These are phyloP conservation scores for Bombus terrestris DNA, from an alignment of 1,140 invertebrate genomes.

Conservation along the genomic window DNA sequence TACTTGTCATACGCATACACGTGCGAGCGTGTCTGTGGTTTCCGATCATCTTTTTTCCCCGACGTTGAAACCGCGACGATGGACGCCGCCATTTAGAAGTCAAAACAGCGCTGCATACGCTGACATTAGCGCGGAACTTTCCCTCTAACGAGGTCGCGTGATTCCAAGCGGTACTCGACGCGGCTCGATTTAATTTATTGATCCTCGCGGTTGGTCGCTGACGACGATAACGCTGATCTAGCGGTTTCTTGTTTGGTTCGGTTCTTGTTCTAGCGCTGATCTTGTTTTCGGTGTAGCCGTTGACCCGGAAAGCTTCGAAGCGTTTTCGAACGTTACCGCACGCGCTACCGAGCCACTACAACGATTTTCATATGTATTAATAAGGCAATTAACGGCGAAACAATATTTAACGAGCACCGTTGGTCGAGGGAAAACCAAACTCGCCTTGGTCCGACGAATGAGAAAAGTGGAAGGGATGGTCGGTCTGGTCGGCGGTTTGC, in stretches of 20 bases:
- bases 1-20: neutral
- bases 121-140: conserved; percentile 47
- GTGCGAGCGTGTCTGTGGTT: neutral
- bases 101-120: conserved; percentile 10
- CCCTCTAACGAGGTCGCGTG: conserved; percentile 52
- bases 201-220: conserved; percentile 35
- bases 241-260: too few species aligned
- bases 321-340: too few species aligned
- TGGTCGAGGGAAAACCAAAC: conserved; percentile 13
- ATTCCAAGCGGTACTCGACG: conserved; percentile 33
- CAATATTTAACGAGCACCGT: conserved; percentile 69
- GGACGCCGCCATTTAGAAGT: conserved; percentile 32
- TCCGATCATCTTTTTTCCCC: neutral
- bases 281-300: conserved; percentile 57
- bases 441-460: conserved; percentile 4
- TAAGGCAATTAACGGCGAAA: conserved; percentile 75
- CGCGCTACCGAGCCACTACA: neutral
- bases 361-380: conserved; percentile 73
- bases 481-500: conserved; percentile 9
- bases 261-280: too few species aligned
- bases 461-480: conserved; percentile 39
- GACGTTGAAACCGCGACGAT: too few species aligned
- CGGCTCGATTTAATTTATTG: conserved; percentile 63
- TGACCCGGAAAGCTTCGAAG: conserved; percentile 25
- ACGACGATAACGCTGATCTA: conserved; percentile 53